Percentiles rank a stretch among this genome's conserved stretches.
phyloP scores from a whole-genome alignment of 2,797 vertebrate species.

The Pipistrellus pipistrellus region DNA sequence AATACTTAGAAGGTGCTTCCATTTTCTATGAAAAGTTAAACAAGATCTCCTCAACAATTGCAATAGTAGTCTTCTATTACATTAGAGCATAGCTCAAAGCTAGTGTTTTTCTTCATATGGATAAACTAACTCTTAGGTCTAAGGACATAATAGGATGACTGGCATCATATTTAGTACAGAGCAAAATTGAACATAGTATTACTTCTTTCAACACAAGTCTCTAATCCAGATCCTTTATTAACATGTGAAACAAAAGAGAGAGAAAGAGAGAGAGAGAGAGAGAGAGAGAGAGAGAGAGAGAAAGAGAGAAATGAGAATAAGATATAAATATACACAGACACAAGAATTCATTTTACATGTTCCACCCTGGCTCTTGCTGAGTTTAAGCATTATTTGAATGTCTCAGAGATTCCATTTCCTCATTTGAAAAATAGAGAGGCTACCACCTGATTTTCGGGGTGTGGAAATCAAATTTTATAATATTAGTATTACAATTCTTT shows the following conservation, averaged over 20 bases:
- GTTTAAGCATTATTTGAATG: neutral
- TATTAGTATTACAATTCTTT: neutral
- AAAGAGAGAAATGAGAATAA: constrained; percentile 43
- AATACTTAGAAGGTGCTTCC: neutral
- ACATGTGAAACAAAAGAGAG: neutral
- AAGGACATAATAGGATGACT: neutral
- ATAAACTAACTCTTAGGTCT: constrained; percentile 36
- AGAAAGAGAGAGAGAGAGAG: no score
- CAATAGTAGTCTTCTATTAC: neutral
- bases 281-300: no score
- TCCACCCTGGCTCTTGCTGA: neutral
- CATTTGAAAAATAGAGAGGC: neutral
- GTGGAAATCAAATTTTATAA: constrained; percentile 18
- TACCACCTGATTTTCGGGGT: neutral
- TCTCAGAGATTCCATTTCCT: neutral
- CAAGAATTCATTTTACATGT: neutral
- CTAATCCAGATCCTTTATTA: neutral
- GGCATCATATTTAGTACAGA: neutral
- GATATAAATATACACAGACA: neutral
- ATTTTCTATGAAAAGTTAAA: neutral
- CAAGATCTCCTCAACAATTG: neutral
- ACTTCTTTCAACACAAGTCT: neutral
- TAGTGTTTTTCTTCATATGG: neutral
- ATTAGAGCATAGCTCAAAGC: neutral
- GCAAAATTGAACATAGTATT: constrained; percentile 8